phyloP scores from a whole-genome alignment of 2,113 vertebrate species.

The Chunga burmeisteri region DNA sequence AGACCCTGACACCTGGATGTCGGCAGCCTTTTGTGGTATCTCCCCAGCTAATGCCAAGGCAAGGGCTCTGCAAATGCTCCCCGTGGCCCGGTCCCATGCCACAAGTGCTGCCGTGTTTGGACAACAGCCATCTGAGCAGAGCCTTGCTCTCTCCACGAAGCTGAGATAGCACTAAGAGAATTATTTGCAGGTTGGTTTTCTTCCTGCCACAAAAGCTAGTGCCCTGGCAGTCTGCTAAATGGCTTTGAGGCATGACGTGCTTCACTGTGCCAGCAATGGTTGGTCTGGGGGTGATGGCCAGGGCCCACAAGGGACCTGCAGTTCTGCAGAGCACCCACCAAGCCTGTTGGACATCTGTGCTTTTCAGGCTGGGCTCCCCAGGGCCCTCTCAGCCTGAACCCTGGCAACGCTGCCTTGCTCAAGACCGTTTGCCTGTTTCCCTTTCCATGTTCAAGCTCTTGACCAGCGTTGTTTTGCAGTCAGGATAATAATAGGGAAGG shows the following conservation, averaged over 20 bases:
- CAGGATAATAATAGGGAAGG: background rate
- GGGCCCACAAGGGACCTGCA: background rate
- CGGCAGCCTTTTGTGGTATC: background rate
- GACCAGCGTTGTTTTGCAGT: background rate
- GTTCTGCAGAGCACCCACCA: background rate
- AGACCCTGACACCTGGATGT: background rate
- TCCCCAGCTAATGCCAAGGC: background rate
- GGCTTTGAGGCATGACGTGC: background rate
- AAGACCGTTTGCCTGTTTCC: background rate
- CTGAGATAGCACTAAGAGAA: background rate
- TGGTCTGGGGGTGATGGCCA: background rate
- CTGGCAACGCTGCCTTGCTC: background rate
- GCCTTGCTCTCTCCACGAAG: background rate
- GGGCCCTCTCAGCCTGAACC: background rate
- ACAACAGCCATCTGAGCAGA: background rate
- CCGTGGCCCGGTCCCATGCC: rapidly evolving
- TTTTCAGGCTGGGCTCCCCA: background rate
- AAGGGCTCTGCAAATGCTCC: background rate
- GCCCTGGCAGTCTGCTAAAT: background rate
- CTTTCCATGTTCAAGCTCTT: background rate
- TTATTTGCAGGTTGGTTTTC: background rate
- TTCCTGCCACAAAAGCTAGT: background rate
- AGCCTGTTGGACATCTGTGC: background rate
- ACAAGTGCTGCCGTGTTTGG: background rate
- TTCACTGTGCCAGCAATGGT: background rate